Evolutionary conservation across 2,797 vertebrate species (phyloP), one percentile per base, ranked within the genome.

Genomic region (Spinibarbus caldwelli): DNA sequence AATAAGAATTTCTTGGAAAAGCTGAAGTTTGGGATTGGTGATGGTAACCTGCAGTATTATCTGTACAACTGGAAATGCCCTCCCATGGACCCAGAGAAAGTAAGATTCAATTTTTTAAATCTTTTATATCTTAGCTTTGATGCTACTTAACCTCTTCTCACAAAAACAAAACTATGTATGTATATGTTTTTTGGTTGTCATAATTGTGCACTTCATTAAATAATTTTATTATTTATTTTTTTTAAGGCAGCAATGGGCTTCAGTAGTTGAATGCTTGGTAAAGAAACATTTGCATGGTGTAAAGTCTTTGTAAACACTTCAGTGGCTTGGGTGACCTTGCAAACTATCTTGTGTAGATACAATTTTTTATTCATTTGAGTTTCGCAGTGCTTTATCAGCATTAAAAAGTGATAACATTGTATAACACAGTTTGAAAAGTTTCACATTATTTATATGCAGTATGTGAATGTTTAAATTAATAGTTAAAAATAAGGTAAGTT

Each of bases 61-160:
- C 96, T 99, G 91, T 99, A 99, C 94, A 99, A 99, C 90, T 99
- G 98, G 98, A 97, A 97, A 89, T 99, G 98, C 96, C 98, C 98
- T 52, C 94, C 97, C 17, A 99, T 99, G 96, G 98, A 99, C 78
- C 96, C 98, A 2, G 98, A 99, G 93, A 99, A 99, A 97, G 98
- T 98, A 92, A 95, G 94, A 57, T 49, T 43, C 17, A 10, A 10
- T 62, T 26, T 59, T 34, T 34, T 34, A 34, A 34, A 3, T 34
- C 31, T n/a, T 34, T 34, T 34, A 34, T 34, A 34, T 34, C 31
- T 3, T 3, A 34, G 31, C 31, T 34, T 34, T 34, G 31, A 34
- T 34, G 31, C 31, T n/a, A n/a, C n/a, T 34, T 34, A 52, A 7
- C 49, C 19, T 21, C 49, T 52, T 52, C 19, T 52, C 49, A 52